Evolutionary conservation across 2,888 invertebrate species (phyloP), one percentile per base, ranked within the genome.

Genomic region (Crossocerus cetratus): DNA sequence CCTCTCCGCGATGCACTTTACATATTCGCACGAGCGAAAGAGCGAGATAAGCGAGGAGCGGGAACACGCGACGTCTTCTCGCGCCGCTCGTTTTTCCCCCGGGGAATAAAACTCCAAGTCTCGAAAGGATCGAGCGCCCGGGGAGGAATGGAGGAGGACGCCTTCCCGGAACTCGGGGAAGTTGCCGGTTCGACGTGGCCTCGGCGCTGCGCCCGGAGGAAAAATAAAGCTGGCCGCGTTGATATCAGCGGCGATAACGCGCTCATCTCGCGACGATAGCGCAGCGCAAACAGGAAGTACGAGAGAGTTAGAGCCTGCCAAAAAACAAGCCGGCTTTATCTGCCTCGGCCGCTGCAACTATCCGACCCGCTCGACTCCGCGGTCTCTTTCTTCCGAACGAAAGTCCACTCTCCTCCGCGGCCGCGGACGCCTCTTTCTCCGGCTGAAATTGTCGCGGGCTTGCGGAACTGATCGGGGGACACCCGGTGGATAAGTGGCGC

Each of bases 1-100:
- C 66, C 75, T 74, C 71, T 76, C 72, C 62, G 66, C 72, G 81
- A 81, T 81, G 81, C 81, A 77, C 81, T 81, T 78, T 76, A 69
- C 59, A 57, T 76, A 71, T 69, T 70, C 74, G 54, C 59, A 44
- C 32, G 32, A 32, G 32, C 4, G 32, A 32, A 32, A 32, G 32
- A 32, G 32, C 3, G 60, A 62, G 74, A 77, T 77, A 77, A 22
- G 1, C 32, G 32, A 69, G 68, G 43, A 32, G 49, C 16, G 53
- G 23, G 20, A 56, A 54, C 45, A 53, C 58, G 53, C 45, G 57
- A 69, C 63, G n/a, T n/a, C n/a, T 43, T 63, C 54, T 14, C 16
- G 13, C 58, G 57, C 3, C 11, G n/a, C n/a, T 14, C 49, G 16
- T 49, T 16, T 16, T 49, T 49, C 13, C 14, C 14, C 49, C 14